A percentile compares a stretch with the other conserved stretches of the same genome.
Conservation (phyloP, 2,888 invertebrate genomes). For the Acrobasis consociella region DNA sequence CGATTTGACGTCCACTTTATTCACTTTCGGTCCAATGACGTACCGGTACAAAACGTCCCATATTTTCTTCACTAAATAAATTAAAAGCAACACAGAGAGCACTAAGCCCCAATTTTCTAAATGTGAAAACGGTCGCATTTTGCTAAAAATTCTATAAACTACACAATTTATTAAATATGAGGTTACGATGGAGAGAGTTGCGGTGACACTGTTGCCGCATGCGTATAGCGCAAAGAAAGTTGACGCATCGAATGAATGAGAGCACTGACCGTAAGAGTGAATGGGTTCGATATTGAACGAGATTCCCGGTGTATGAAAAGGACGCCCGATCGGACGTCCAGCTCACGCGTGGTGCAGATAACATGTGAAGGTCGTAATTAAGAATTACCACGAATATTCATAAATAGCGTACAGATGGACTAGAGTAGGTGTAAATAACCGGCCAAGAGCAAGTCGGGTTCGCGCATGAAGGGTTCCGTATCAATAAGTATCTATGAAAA, state of each 20-base stretch:
- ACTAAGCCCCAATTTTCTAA: conserved; percentile 77
- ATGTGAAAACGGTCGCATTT: conserved; percentile 50
- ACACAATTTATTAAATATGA: conserved; percentile 36
- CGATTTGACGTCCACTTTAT: conserved; percentile 85
- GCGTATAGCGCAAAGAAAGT: conserved; percentile 77
- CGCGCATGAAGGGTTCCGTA: no score
- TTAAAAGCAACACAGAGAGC: conserved; percentile 59
- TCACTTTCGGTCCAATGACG: conserved; percentile 79
- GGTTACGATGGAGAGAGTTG: conserved; percentile 53
- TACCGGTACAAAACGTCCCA: conserved; percentile 57
- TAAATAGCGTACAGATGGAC: background rate
- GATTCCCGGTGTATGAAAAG: conserved; percentile 30
- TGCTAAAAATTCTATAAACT: conserved; percentile 28
- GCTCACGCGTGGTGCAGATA: conserved; percentile 7
- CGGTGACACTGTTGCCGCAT: conserved; percentile 71
- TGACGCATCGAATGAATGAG: conserved; percentile 48
- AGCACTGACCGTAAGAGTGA: conserved; percentile 25
- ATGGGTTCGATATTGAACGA: conserved; percentile 34
- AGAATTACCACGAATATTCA: background rate
- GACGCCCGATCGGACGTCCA: conserved; percentile 17
- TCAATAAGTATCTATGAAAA: no score
- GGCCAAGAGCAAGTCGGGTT: no score
- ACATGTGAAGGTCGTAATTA: conserved; percentile 14
- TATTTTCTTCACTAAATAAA: conserved; percentile 49
- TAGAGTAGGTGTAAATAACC: background rate